Evolutionary conservation across 2,888 invertebrate genomes (phyloP).

Genomic region (Hanleya hanleyi): DNA sequence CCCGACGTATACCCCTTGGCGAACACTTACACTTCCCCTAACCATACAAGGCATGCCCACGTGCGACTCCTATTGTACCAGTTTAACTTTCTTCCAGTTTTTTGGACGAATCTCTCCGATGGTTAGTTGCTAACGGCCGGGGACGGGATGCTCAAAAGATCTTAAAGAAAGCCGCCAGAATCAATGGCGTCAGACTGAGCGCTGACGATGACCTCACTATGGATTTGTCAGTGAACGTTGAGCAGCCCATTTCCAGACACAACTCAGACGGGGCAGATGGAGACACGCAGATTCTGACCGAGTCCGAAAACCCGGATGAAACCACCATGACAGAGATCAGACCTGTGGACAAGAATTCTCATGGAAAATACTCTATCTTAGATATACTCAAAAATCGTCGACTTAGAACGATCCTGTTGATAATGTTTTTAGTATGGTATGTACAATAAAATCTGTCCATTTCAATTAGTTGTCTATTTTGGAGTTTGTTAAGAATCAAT

Average conservation of each 20-base stretch:
- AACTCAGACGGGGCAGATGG: not conserved
- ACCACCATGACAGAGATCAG: not conserved
- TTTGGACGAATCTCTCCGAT: not conserved
- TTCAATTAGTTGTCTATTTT: too few relatives aligned
- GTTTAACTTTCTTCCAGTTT: not conserved
- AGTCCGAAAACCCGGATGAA: not conserved
- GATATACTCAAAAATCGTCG: not conserved
- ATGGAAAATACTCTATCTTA: not conserved
- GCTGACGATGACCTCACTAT: not conserved
- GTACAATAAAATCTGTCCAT: too few relatives aligned
- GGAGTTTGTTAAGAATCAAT: too few relatives aligned
- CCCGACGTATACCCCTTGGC: too few relatives aligned
- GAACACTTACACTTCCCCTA: too few relatives aligned
- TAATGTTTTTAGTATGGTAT: not conserved
- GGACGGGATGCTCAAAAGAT: not conserved
- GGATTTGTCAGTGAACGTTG: too few relatives aligned
- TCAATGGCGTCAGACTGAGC: not conserved
- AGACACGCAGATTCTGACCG: not conserved
- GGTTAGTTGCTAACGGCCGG: not conserved
- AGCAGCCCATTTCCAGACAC: too few relatives aligned
- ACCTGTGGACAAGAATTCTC: not conserved
- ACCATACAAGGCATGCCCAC: too few relatives aligned
- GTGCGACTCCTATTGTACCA: too few relatives aligned
- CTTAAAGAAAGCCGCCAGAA: not conserved
- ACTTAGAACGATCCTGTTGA: not conserved